phyloP scores from a whole-genome alignment of 2,888 invertebrate genomes.

The Dichetophora obliterata region DNA sequence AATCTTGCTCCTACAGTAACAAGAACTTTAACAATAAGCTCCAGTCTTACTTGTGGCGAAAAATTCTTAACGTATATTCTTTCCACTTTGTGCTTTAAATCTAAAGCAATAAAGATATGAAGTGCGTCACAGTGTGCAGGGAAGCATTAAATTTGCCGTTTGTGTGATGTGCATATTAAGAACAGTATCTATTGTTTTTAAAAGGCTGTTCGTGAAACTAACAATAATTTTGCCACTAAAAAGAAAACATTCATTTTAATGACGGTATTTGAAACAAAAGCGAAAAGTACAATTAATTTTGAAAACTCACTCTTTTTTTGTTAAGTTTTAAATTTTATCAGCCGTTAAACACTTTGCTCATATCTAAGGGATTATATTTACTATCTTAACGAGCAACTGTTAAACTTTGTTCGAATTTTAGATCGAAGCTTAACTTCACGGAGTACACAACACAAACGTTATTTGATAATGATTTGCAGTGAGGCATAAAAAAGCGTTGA shows the following conservation, averaged over 20 bases:
- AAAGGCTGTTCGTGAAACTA: too few species aligned
- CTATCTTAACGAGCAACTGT: slow-evolving; percentile 58
- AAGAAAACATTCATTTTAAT: too few species aligned
- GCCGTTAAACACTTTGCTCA: slow-evolving; percentile 50
- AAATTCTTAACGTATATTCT: not conserved
- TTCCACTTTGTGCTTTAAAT: not conserved
- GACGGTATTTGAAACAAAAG: too few species aligned
- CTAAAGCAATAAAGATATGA: not conserved
- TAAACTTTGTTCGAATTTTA: slow-evolving; percentile 28
- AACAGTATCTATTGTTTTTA: too few species aligned
- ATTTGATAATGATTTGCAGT: not conserved
- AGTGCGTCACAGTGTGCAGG: not conserved
- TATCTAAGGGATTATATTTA: slow-evolving; percentile 31
- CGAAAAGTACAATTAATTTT: too few species aligned
- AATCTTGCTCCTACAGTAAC: too few species aligned
- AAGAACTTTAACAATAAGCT: too few species aligned
- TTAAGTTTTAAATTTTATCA: too few species aligned
- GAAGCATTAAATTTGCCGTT: not conserved
- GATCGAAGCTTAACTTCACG: not conserved
- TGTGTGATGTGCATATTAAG: not conserved
- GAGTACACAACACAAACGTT: slow-evolving; percentile 9
- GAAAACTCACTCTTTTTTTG: too few species aligned
- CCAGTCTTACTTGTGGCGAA: not conserved
- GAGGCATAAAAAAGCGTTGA: slow-evolving; percentile 20
- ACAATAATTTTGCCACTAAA: too few species aligned